Conservation (phyloP, 1,140 invertebrate species). For the Cydia amplana region DNA sequence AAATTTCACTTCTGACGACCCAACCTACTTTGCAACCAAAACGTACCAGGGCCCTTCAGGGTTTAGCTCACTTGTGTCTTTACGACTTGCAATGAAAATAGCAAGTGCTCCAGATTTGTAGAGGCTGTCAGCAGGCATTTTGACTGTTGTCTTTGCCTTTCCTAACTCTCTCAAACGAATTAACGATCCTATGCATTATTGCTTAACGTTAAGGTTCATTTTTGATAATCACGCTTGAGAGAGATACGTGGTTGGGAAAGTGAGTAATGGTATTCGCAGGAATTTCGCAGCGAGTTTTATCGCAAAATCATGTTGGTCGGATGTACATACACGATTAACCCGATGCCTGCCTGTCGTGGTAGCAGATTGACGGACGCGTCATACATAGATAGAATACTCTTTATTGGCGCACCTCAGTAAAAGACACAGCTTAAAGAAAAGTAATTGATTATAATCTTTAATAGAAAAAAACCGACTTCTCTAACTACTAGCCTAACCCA, state of each 20-base stretch:
- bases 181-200: background rate
- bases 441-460: too few species aligned
- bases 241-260: background rate
- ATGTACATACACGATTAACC: slow-evolving; percentile 17
- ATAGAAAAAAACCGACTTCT: too few species aligned
- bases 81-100: background rate
- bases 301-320: slow-evolving; percentile 29
- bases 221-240: background rate
- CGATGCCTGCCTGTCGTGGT: background rate
- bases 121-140: slow-evolving; percentile 22
- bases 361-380: background rate
- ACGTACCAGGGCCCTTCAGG: background rate
- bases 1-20: background rate
- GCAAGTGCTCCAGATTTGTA: slow-evolving; percentile 3
- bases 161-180: background rate
- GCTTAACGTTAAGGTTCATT: background rate
- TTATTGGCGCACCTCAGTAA: too few species aligned
- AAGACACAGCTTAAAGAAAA: too few species aligned
- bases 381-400: too few species aligned
- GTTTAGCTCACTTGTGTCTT: background rate
- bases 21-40: background rate
- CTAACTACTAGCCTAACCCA: too few species aligned
- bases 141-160: background rate
- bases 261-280: background rate
- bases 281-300: slow-evolving; percentile 25